Evolutionary conservation across 2,888 invertebrate species (phyloP).

Genomic region (Himalopsyche kuldschensis): DNA sequence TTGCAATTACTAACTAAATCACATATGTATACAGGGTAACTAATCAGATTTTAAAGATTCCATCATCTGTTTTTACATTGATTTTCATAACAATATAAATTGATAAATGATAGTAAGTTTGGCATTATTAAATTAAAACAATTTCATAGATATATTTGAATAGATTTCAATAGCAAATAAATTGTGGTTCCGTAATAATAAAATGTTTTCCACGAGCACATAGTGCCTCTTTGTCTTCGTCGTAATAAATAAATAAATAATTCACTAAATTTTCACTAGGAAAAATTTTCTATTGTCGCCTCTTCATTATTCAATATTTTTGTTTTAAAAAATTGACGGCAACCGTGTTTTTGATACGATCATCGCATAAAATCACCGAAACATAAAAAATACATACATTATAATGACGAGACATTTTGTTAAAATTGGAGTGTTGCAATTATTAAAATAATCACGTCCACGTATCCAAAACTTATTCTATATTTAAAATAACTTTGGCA

Average conservation of each 20-base stretch:
- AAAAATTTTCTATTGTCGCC: not conserved
- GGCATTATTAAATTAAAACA: not conserved
- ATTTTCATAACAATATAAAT: not conserved
- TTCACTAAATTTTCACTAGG: not conserved
- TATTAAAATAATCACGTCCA: not conserved
- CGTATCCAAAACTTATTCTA: not conserved
- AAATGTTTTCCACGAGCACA: not conserved
- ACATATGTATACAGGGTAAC: slow-evolving; percentile 16
- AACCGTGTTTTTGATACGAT: not conserved
- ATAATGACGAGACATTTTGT: not conserved
- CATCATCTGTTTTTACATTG: not conserved
- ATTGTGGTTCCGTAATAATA: not conserved
- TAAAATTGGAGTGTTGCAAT: not conserved
- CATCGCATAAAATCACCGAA: not conserved
- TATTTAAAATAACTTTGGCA: not conserved
- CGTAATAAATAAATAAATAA: not conserved
- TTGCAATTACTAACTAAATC: slow-evolving; percentile 27
- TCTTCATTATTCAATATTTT: not conserved
- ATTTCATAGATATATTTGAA: not conserved
- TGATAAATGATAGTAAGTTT: no score
- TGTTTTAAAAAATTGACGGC: no score
- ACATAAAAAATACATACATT: not conserved
- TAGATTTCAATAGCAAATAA: not conserved
- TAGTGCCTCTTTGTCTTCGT: not conserved
- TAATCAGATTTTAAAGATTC: slow-evolving; percentile 2